A percentile compares a stretch with the other conserved stretches of the same genome.
Evolutionary conservation across 2,888 invertebrate species (phyloP).

Genomic region (Sinodicranocentrus sp.): DNA sequence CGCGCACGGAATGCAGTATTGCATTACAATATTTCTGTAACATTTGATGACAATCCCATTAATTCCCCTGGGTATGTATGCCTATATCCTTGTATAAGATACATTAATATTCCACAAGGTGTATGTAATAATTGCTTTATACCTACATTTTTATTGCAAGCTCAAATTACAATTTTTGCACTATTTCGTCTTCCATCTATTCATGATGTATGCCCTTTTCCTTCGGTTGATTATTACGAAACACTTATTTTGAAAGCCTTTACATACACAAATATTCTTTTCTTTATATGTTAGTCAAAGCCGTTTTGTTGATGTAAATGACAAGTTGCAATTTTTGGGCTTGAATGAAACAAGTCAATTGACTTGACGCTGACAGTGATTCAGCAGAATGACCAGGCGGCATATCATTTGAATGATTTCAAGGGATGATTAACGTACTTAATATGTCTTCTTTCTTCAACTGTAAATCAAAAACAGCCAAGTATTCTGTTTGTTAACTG

Average conservation of each 20-base stretch:
- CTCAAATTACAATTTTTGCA: constrained; percentile 44
- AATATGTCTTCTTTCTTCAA: too few species aligned
- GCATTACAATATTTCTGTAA: too few species aligned
- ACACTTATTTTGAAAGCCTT: constrained; percentile 44
- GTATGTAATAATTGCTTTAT: constrained; percentile 4
- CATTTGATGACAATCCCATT: not conserved
- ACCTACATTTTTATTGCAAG: not conserved
- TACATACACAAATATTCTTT: not conserved
- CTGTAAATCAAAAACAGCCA: too few species aligned
- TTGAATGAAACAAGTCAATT: constrained; percentile 38
- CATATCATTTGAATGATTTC: too few species aligned
- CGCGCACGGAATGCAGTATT: too few species aligned
- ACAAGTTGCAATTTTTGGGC: not conserved
- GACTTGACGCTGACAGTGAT: not conserved
- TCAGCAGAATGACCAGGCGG: constrained; percentile 2
- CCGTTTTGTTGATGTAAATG: not conserved
- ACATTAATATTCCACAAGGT: not conserved
- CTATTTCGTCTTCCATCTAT: constrained; percentile 18
- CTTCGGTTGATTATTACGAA: constrained; percentile 20
- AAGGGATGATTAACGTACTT: too few species aligned
- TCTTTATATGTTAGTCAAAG: too few species aligned
- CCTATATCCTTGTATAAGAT: too few species aligned
- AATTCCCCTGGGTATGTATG: too few species aligned
- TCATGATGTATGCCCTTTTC: constrained; percentile 1
- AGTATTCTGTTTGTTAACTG: too few species aligned